Conservation (phyloP, 1,140 invertebrate genomes). For the Apis laboriosa region DNA sequence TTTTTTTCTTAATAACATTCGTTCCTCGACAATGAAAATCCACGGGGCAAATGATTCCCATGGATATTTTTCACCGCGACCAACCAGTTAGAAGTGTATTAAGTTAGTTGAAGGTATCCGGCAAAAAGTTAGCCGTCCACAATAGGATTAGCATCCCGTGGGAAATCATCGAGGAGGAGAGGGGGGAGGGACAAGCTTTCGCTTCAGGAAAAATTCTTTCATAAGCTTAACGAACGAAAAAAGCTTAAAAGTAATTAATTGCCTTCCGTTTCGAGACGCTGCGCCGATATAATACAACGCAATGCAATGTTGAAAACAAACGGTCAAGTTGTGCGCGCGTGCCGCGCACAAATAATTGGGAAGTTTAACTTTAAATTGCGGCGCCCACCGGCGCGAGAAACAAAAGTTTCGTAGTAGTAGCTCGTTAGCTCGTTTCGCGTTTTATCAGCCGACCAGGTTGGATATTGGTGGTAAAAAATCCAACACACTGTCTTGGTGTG, state of each 20-base stretch:
- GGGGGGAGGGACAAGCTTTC: conserved; percentile 50
- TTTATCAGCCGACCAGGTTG: conserved; percentile 18
- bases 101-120: conserved; percentile 53
- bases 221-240: conserved; percentile 60
- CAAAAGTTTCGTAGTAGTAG: conserved; percentile 24
- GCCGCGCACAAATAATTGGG: conserved; percentile 40
- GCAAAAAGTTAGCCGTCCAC: conserved; percentile 74
- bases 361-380: conserved; percentile 33
- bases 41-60: neutral
- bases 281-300: neutral
- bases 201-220: conserved; percentile 63
- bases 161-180: conserved; percentile 74
- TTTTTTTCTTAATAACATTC: neutral
- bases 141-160: conserved; percentile 76
- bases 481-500: neutral
- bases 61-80: conserved; percentile 29
- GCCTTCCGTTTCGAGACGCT: conserved; percentile 52
- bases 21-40: neutral
- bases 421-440: conserved; percentile 33
- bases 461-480: neutral
- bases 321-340: neutral
- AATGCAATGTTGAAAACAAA: neutral
- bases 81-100: conserved; percentile 26
- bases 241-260: conserved; percentile 76
- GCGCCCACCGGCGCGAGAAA: conserved; percentile 1